A percentile compares a stretch with the other conserved stretches of the same genome.
These are phyloP conservation scores for Labeo rohita DNA, from an alignment of 2,113 vertebrate species.

Conservation along the genomic window DNA sequence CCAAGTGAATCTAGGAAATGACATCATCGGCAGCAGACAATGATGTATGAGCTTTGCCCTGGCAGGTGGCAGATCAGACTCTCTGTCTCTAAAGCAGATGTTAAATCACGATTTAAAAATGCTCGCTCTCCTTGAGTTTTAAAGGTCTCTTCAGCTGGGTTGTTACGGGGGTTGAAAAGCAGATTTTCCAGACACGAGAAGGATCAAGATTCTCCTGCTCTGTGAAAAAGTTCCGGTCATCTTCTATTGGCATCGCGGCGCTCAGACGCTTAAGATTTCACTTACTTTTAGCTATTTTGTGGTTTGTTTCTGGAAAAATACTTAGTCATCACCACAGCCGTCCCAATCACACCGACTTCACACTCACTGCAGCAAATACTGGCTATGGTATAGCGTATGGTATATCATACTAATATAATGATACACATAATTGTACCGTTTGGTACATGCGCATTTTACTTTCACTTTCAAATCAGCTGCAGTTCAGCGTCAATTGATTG, in stretches of 20 bases:
- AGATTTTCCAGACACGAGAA: conserved; percentile 9
- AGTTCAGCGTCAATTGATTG: too few relatives aligned
- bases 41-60: conserved; percentile 35
- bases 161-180: not conserved
- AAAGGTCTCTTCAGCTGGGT: conserved; percentile 10
- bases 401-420: too few relatives aligned
- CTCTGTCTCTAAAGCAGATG: conserved; percentile 41
- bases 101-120: conserved; percentile 28
- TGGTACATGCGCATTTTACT: too few relatives aligned
- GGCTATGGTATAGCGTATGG: not conserved
- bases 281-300: not conserved
- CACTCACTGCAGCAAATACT: not conserved
- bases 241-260: not conserved
- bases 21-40: conserved; percentile 17
- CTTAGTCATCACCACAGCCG: not conserved
- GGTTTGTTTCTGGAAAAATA: not conserved
- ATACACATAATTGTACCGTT: too few relatives aligned
- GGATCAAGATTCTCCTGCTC: not conserved
- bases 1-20: conserved; percentile 20
- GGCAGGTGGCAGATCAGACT: conserved; percentile 22
- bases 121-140: conserved; percentile 6
- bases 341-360: not conserved
- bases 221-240: not conserved
- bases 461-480: too few relatives aligned
- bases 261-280: not conserved